phyloP scores from a whole-genome alignment of 2,113 vertebrate species.

The Clarias macrocephalus region DNA sequence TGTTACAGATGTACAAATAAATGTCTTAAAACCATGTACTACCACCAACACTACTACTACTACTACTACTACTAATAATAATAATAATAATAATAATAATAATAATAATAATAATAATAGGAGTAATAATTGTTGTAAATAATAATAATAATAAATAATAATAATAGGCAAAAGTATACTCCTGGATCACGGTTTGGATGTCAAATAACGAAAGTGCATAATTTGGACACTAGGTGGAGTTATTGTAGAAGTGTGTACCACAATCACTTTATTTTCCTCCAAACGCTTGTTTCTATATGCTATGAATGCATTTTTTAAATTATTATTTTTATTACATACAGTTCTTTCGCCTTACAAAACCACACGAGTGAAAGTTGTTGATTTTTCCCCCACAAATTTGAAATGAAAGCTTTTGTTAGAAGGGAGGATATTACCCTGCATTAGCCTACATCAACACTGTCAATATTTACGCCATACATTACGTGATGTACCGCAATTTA shows the following conservation, averaged over 20 bases:
- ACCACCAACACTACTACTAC: too few relatives aligned
- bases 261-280: not conserved
- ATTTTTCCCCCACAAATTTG: not conserved
- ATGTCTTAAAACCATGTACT: too few relatives aligned
- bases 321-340: not conserved
- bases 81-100: too few relatives aligned
- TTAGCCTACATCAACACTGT: not conserved
- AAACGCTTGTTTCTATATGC: not conserved
- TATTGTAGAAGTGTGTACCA: slow-evolving; percentile 37
- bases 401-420: not conserved
- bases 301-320: not conserved
- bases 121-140: not conserved
- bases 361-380: not conserved
- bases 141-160: not conserved
- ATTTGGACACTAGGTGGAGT: slow-evolving; percentile 46
- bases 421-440: not conserved
- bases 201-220: not conserved
- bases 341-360: not conserved
- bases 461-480: not conserved
- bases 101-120: too few relatives aligned
- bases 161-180: not conserved
- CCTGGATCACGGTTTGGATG: not conserved
- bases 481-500: not conserved
- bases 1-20: too few relatives aligned
- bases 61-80: too few relatives aligned